Conservation (phyloP, 2,888 invertebrate species). For the Podotricha telesiphe region DNA sequence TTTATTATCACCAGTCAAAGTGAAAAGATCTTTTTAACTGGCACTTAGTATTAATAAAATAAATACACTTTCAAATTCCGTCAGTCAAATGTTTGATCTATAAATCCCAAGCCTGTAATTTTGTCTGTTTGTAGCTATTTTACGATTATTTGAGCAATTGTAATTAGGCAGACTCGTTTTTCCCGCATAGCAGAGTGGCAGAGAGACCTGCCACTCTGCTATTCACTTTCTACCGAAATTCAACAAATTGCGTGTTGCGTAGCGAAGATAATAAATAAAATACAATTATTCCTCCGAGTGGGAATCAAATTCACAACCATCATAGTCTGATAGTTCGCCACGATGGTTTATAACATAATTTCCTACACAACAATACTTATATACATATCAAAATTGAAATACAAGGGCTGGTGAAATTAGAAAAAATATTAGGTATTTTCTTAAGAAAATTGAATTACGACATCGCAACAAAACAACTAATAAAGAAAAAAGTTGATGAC, state of each 20-base stretch:
- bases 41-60: background rate
- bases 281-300: too few relatives aligned
- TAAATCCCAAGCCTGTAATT: background rate
- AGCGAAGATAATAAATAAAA: too few relatives aligned
- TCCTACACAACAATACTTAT: background rate
- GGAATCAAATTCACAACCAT: too few relatives aligned
- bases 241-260: too few relatives aligned
- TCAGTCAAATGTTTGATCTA: background rate
- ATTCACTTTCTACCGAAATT: too few relatives aligned
- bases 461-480: conserved; percentile 12
- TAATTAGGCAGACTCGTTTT: too few relatives aligned
- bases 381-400: too few relatives aligned
- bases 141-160: background rate
- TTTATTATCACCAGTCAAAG: conserved; percentile 3
- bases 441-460: conserved; percentile 1
- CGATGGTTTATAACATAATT: background rate
- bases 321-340: too few relatives aligned
- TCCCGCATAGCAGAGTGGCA: too few relatives aligned
- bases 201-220: too few relatives aligned
- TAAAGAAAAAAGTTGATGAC: conserved; percentile 26
- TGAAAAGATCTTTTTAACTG: background rate
- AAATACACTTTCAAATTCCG: background rate
- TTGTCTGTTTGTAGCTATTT: background rate
- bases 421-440: background rate
- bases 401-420: background rate